Evolutionary conservation across 2,113 vertebrate genomes (phyloP), one percentile per base, ranked within the genome.

Genomic region (Otis tarda): DNA sequence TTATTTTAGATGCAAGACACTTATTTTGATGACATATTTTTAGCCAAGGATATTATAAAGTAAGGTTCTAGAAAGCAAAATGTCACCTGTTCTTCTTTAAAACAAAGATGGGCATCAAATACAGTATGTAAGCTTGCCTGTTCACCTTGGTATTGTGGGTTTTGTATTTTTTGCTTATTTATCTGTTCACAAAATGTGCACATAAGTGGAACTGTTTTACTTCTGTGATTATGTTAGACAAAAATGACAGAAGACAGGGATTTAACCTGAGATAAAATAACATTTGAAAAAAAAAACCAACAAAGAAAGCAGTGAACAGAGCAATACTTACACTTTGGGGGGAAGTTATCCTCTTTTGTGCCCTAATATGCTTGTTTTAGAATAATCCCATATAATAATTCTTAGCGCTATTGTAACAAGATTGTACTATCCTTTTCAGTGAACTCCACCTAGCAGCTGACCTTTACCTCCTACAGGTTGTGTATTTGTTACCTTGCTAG

Each of bases 11-110:
- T 31, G 76, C 33, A 92, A 80, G 49, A 33, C 47, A 47, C 64
- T 56, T 71, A 59, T 79, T 94, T 89, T 57, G 76, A 77, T 84
- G 67, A 74, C 7, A 21, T 74, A 78, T 91, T 97, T 95, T 97
- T 87, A 89, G 78, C 27, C 89, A 96, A 83, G 79, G 39, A 68
- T 68, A 70, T 81, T 74, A 74, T 76, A 65, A 68, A 61, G 60
- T 78, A 67, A 83, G 57, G 31, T 57, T 90, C 78, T 71, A 78
- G 53, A 80, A 92, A 82, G 65, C 6, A 47, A 64, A 83, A 89
- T 39, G 52, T 65, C 77, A 79, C 21, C 39, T 35, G 19, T 81
- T 78, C 75, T 79, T 78, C 80, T 83, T 92, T 64, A 35, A 56
- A 77, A 80, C 27, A 16, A 79, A 79, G 69, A 61, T 70, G 53